Evolutionary conservation across 2,888 invertebrate species (phyloP).

Genomic region (Melipona beecheii): DNA sequence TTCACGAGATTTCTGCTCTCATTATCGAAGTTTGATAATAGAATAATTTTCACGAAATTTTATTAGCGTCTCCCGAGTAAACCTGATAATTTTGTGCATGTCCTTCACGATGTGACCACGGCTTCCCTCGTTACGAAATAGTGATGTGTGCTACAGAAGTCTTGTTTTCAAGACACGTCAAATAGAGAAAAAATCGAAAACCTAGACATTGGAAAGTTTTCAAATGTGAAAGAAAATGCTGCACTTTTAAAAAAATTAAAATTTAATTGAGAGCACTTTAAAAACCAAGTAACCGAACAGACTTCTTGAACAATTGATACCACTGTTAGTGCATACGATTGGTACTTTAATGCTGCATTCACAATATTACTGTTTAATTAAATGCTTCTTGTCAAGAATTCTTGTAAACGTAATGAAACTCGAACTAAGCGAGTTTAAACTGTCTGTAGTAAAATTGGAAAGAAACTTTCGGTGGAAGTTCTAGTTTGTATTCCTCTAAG

Average conservation of each 20-base stretch:
- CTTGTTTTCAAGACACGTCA: conserved; percentile 29
- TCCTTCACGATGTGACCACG: conserved; percentile 46
- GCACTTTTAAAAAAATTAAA: conserved; percentile 20
- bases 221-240: background rate
- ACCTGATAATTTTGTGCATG: conserved; percentile 23
- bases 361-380: background rate
- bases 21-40: conserved; percentile 31
- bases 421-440: background rate
- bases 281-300: background rate
- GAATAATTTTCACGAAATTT: conserved; percentile 34
- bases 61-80: conserved; percentile 47
- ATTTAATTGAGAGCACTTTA: background rate
- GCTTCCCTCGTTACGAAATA: conserved; percentile 47
- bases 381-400: background rate
- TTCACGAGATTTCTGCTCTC: conserved; percentile 10
- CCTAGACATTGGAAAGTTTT: no score
- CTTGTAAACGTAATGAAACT: background rate
- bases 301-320: background rate
- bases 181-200: conserved; percentile 13
- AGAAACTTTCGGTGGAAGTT: background rate
- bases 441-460: background rate
- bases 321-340: background rate
- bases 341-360: background rate
- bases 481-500: background rate
- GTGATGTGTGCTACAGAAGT: conserved; percentile 54